Base-by-base conservation (phyloP, 2,797 vertebrate genomes). In the Pelodytes ibericus region DNA sequence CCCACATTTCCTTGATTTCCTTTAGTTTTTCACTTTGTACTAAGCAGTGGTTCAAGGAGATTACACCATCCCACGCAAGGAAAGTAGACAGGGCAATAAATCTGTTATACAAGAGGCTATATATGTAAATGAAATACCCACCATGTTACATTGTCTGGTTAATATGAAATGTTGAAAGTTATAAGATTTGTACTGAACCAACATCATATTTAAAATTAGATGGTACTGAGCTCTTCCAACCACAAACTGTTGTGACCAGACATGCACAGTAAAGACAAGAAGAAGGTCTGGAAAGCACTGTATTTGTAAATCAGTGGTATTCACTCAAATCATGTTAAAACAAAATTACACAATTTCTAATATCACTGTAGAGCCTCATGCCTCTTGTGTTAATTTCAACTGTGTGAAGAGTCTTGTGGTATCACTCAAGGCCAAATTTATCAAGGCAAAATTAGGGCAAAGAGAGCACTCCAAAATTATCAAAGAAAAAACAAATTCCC, bases 121-220 rank as follows among this genome's bases (percentile, higher is more conserved):
- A 39, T 39, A 39, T 27, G 2, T 27, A 58, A 58, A 58, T 29
- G 11, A 10, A 2, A 13, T 58, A 11, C 25, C 56, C 18, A 2
- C 27, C 10, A 9, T 58, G 18, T 58, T 27, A 22, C 22, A 56
- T 56, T 1, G n/a, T 20, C 51, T 58, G 56, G 56, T 58, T 11
- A 25, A 58, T 4, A 5, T 58, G 22, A n/a, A n/a, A n/a, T n/a
- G n/a, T n/a, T n/a, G n/a, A n/a, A n/a, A 16, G 25, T 58, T 58
- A 16, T 29, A 24, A 29, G 15, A 27, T 18, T 9, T 58, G 27
- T 58, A 58, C 29, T 27, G 25, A 58, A 58, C 56, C 56, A 2
- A 16, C 11, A 58, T 58, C 56, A 58, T 13, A 27, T 22, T 22
- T 27, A 16, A 58, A 58, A 58, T 56, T 56, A 56, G n/a, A 56